Evolutionary conservation across 2,797 vertebrate genomes (phyloP).

Genomic region (Esox masquinongy): DNA sequence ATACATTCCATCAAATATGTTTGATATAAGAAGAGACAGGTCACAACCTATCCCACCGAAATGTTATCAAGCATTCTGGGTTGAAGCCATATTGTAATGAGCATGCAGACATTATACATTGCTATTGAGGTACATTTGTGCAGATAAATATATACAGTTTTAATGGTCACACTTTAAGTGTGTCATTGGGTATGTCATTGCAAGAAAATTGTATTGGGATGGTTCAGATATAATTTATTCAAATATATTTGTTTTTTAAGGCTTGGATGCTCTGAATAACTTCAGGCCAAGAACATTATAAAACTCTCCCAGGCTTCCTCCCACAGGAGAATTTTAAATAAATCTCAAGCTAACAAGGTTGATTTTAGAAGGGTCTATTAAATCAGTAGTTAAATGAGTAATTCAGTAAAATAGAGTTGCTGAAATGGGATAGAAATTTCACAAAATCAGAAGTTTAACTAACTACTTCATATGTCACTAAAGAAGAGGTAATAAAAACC

Average conservation of each 20-base stretch:
- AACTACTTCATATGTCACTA: slow-evolving; percentile 7
- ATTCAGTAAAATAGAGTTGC: not conserved
- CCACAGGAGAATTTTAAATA: not conserved
- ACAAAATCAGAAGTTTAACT: slow-evolving; percentile 22
- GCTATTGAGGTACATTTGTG: not conserved
- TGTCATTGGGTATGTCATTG: slow-evolving; percentile 36
- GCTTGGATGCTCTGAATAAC: not conserved
- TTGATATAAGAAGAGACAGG: slow-evolving; percentile 40
- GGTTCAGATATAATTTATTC: slow-evolving; percentile 21
- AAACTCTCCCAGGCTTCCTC: not conserved
- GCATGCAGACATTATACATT: not conserved
- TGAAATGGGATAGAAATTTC: not conserved
- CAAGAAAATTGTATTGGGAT: slow-evolving; percentile 24
- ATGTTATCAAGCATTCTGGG: slow-evolving; percentile 18
- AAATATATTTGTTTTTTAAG: not conserved
- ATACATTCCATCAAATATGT: slow-evolving; percentile 20
- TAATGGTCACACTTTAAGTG: not conserved
- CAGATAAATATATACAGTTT: not conserved
- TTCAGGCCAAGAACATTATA: slow-evolving; percentile 22
- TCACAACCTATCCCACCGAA: slow-evolving; percentile 48
- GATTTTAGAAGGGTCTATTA: not conserved
- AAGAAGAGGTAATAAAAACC: slow-evolving; percentile 19
- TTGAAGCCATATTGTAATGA: not conserved
- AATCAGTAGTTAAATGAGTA: not conserved
- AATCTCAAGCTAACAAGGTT: not conserved